These are phyloP conservation scores for Macropodus opercularis DNA, from an alignment of 2,797 vertebrate species.

Conservation along the genomic window DNA sequence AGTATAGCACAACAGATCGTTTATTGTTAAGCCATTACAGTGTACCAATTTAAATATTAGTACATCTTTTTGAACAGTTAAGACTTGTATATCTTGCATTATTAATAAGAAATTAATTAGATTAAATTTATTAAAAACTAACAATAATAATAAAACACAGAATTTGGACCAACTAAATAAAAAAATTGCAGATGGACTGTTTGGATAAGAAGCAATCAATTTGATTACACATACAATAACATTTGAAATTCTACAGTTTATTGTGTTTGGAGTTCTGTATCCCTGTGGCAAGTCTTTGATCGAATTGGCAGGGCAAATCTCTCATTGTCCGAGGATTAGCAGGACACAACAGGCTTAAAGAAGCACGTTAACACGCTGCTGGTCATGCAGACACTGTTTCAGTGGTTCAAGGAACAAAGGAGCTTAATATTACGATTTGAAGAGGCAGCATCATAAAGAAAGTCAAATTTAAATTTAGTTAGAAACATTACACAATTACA, in stretches of 20 bases:
- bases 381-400: slow-evolving; percentile 39
- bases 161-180: not conserved
- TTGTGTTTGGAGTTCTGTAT: slow-evolving; percentile 12
- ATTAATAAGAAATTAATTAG: no score
- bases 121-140: no score
- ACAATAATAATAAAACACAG: not conserved
- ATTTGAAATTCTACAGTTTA: not conserved
- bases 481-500: not conserved
- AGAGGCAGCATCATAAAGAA: slow-evolving; percentile 24
- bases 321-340: slow-evolving; percentile 43
- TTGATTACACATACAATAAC: not conserved
- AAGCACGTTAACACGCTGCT: slow-evolving; percentile 36
- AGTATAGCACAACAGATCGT: no score
- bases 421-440: slow-evolving; percentile 40
- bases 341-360: slow-evolving; percentile 20
- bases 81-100: not conserved
- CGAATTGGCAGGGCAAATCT: slow-evolving; percentile 26
- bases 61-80: no score
- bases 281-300: slow-evolving; percentile 26
- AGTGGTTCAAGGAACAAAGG: slow-evolving; percentile 28
- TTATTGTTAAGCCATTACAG: no score
- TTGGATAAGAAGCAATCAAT: slow-evolving; percentile 14
- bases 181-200: not conserved
- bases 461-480: slow-evolving; percentile 20
- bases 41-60: no score